Conservation (phyloP, 92 coral and sea anemone genomes). For the Umimayanthus kanabou region DNA sequence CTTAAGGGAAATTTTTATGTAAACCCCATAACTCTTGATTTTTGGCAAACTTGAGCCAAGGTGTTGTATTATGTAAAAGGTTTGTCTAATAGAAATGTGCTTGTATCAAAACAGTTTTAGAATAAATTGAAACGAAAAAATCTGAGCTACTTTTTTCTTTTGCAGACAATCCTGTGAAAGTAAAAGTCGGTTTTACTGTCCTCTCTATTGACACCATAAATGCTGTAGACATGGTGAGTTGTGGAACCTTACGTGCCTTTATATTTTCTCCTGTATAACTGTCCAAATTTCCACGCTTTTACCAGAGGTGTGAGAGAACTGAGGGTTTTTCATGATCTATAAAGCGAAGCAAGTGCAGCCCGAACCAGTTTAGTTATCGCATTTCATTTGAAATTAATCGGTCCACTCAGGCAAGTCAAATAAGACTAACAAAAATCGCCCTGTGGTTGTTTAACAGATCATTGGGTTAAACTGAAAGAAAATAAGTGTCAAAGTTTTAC, state of each 20-base stretch:
- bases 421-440: too few species aligned
- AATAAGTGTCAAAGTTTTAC: too few species aligned
- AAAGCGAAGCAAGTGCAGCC: neutral
- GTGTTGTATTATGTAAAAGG: too few species aligned
- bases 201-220: conserved; percentile 20
- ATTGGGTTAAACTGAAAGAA: too few species aligned
- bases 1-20: too few species aligned
- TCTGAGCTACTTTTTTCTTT: neutral
- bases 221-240: conserved; percentile 34
- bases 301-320: neutral
- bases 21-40: too few species aligned
- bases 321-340: neutral
- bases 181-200: conserved; percentile 26
- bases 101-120: neutral
- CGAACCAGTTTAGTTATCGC: too few species aligned
- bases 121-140: neutral
- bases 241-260: neutral
- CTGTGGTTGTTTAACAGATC: too few species aligned
- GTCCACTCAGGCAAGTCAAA: too few species aligned
- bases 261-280: neutral
- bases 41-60: too few species aligned
- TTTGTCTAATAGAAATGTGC: neutral
- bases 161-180: conserved; percentile 20
- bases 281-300: neutral
- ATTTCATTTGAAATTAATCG: too few species aligned